phyloP scores from a whole-genome alignment of 1,140 invertebrate genomes.

The Steinernema feltiae region DNA sequence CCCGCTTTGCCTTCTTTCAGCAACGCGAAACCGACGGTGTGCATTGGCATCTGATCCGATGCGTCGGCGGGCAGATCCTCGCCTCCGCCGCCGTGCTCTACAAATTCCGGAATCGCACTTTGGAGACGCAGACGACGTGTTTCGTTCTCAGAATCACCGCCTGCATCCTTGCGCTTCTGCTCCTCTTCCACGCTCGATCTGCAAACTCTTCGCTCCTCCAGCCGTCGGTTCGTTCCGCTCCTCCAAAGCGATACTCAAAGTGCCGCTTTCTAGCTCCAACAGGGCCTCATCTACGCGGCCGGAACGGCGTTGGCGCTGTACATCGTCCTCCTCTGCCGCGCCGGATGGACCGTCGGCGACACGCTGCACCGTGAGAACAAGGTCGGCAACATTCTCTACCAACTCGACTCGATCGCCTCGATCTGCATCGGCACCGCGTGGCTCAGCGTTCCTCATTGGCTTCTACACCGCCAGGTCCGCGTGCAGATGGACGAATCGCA shows the following conservation, averaged over 20 bases:
- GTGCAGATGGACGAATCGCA: slow-evolving; percentile 51
- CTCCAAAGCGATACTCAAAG: not conserved
- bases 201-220: slow-evolving; percentile 39
- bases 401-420: slow-evolving; percentile 52
- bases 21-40: slow-evolving; percentile 51
- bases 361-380: slow-evolving; percentile 30
- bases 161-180: slow-evolving; percentile 39
- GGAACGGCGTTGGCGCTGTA: slow-evolving; percentile 37
- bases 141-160: slow-evolving; percentile 46
- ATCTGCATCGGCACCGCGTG: slow-evolving; percentile 53
- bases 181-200: slow-evolving; percentile 44
- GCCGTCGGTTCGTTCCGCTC: slow-evolving; percentile 17
- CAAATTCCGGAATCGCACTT: slow-evolving; percentile 32
- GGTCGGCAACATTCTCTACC: slow-evolving; percentile 50
- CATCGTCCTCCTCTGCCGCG: slow-evolving; percentile 30
- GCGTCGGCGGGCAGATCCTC: slow-evolving; percentile 53
- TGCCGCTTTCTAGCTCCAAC: slow-evolving; percentile 28
- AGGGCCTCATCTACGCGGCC: slow-evolving; percentile 38
- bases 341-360: slow-evolving; percentile 37
- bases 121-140: slow-evolving; percentile 43
- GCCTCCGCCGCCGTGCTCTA: slow-evolving; percentile 44
- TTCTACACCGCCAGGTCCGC: slow-evolving; percentile 53
- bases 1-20: slow-evolving; percentile 37
- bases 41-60: slow-evolving; percentile 57
- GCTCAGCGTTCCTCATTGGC: slow-evolving; percentile 53